Percentiles rank a stretch among this genome's conserved stretches.
These are phyloP conservation scores for Pyxicephalus adspersus DNA, from an alignment of 2,113 vertebrate genomes.

Conservation along the genomic window DNA sequence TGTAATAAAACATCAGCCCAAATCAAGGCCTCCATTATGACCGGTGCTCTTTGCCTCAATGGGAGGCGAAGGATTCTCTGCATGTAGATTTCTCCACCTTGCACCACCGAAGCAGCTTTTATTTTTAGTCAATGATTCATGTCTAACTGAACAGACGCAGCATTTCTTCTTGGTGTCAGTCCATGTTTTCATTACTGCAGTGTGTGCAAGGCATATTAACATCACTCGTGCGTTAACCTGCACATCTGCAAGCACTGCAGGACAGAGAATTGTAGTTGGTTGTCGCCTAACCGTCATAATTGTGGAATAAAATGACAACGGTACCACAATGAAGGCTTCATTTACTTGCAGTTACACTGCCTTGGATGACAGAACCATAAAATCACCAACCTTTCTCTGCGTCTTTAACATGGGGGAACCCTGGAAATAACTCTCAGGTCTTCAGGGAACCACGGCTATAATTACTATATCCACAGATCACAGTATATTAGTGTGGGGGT, in stretches of 20 bases:
- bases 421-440: no score
- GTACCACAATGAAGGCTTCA: background rate
- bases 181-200: constrained; percentile 26
- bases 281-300: constrained; percentile 52
- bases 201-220: constrained; percentile 33
- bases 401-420: no score
- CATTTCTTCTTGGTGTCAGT: constrained; percentile 18
- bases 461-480: no score
- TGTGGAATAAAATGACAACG: background rate
- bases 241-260: constrained; percentile 32
- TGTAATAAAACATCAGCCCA: no score
- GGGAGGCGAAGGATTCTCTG: background rate
- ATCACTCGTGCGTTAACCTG: constrained; percentile 43
- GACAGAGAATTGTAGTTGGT: constrained; percentile 18
- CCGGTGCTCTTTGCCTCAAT: background rate
- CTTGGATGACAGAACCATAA: no score
- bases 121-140: constrained; percentile 39
- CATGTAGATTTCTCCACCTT: background rate
- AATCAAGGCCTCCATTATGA: no score
- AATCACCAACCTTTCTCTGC: no score
- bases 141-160: constrained; percentile 35
- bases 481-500: no score
- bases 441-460: no score
- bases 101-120: constrained; percentile 24
- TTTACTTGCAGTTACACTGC: no score